These are phyloP conservation scores for Crioceris asparagi DNA, from an alignment of 2,888 invertebrate genomes.

Conservation along the genomic window DNA sequence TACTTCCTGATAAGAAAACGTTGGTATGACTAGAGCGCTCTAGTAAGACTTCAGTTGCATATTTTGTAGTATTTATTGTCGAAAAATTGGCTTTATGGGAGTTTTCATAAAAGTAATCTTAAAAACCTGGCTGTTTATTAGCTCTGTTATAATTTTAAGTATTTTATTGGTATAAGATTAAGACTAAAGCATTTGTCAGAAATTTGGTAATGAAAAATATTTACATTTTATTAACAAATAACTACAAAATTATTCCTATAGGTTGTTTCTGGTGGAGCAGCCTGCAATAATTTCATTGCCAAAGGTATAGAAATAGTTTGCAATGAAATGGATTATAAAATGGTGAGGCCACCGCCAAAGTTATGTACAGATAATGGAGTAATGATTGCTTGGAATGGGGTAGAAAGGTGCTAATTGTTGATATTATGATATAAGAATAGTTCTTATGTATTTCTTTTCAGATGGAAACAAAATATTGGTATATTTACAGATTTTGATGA, in stretches of 20 bases:
- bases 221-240: too few species aligned
- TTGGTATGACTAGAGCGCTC: constrained; percentile 48
- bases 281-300: constrained; percentile 80
- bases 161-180: too few species aligned
- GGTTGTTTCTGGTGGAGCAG: constrained; percentile 93
- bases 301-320: constrained; percentile 59
- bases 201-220: too few species aligned
- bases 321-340: constrained; percentile 48
- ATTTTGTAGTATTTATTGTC: too few species aligned
- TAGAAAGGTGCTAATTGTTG: constrained; percentile 52
- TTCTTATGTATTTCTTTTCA: constrained; percentile 15
- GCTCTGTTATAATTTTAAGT: too few species aligned
- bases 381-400: constrained; percentile 98
- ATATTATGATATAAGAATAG: not conserved
- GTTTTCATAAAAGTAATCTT: too few species aligned
- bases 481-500: constrained; percentile 44
- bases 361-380: constrained; percentile 96
- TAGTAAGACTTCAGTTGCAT: too few species aligned
- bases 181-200: too few species aligned
- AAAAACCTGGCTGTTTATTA: too few species aligned
- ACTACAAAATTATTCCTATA: constrained; percentile 24
- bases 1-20: constrained; percentile 47
- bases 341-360: constrained; percentile 67
- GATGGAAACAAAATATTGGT: constrained; percentile 31
- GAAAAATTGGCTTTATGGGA: too few species aligned